These are phyloP conservation scores for Euura saliciscinereae DNA, from an alignment of 1,140 invertebrate species.

Conservation along the genomic window DNA sequence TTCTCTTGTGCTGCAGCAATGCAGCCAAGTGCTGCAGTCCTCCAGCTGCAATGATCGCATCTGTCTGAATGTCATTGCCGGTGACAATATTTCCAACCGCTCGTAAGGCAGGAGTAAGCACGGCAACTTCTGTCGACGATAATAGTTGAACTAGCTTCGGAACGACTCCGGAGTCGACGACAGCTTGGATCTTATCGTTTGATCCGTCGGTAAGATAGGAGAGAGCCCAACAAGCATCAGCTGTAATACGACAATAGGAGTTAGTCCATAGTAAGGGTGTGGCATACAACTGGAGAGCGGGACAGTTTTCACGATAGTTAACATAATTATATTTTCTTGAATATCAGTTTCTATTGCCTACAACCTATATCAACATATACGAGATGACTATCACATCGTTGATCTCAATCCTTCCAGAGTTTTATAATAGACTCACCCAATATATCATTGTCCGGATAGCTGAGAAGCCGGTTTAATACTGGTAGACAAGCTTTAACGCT, in stretches of 20 bases:
- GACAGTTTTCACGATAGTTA: too few species aligned
- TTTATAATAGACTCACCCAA: slow-evolving; percentile 59
- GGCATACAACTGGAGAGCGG: too few species aligned
- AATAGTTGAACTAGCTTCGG: slow-evolving; percentile 79
- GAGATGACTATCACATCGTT: too few species aligned
- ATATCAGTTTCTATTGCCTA: too few species aligned
- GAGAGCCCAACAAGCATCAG: slow-evolving; percentile 96
- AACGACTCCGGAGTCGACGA: slow-evolving; percentile 76
- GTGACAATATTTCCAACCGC: slow-evolving; percentile 89
- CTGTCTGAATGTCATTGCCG: slow-evolving; percentile 86
- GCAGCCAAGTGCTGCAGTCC: slow-evolving; percentile 74
- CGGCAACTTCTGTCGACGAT: slow-evolving; percentile 70
- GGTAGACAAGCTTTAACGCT: slow-evolving; percentile 82
- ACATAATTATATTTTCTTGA: background rate
- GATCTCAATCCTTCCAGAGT: too few species aligned
- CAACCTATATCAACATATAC: too few species aligned
- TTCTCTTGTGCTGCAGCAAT: slow-evolving; percentile 76
- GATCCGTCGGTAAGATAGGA: slow-evolving; percentile 95
- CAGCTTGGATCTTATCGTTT: slow-evolving; percentile 91
- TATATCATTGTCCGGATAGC: slow-evolving; percentile 76
- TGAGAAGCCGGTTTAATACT: slow-evolving; percentile 78
- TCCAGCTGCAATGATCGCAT: slow-evolving; percentile 83
- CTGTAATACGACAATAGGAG: slow-evolving; percentile 51
- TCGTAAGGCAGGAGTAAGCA: slow-evolving; percentile 89
- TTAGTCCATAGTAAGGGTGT: background rate